Percentiles rank a stretch among this genome's conserved stretches.
Evolutionary conservation across 1,140 invertebrate genomes (phyloP).

Genomic region (Scaptomyza pallida): DNA sequence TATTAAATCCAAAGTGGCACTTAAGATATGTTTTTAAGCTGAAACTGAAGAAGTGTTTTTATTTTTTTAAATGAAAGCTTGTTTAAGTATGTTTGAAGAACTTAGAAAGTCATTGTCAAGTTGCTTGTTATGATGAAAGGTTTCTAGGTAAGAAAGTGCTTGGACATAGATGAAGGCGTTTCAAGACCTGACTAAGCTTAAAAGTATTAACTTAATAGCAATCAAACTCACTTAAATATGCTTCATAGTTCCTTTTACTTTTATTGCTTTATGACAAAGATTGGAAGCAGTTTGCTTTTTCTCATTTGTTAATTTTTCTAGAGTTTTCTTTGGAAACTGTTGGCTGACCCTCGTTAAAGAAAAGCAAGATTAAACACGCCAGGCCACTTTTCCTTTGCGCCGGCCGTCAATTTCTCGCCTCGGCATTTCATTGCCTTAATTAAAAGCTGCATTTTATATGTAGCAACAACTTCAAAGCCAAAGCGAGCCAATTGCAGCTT

Average conservation of each 20-base stretch:
- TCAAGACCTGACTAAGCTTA: too few species aligned
- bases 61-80: not conserved
- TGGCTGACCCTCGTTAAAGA: conserved; percentile 49
- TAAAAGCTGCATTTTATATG: conserved; percentile 77
- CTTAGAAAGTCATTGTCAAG: too few species aligned
- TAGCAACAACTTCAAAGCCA: conserved; percentile 59
- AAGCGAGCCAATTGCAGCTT: conserved; percentile 59
- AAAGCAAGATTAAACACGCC: conserved; percentile 63
- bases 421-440: conserved; percentile 76
- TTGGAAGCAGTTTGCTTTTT: too few species aligned
- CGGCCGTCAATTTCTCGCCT: conserved; percentile 66
- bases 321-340: not conserved
- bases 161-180: too few species aligned
- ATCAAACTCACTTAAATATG: too few species aligned
- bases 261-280: too few species aligned
- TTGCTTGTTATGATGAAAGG: too few species aligned
- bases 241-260: too few species aligned
- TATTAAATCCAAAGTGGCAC: not conserved
- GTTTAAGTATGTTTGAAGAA: not conserved
- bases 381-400: conserved; percentile 71
- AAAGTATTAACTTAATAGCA: too few species aligned
- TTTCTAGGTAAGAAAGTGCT: too few species aligned
- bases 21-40: not conserved
- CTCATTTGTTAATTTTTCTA: not conserved
- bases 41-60: not conserved